Evolutionary conservation across 2,888 invertebrate species (phyloP), one percentile per base, ranked within the genome.

Genomic region (Desoria tigrina): DNA sequence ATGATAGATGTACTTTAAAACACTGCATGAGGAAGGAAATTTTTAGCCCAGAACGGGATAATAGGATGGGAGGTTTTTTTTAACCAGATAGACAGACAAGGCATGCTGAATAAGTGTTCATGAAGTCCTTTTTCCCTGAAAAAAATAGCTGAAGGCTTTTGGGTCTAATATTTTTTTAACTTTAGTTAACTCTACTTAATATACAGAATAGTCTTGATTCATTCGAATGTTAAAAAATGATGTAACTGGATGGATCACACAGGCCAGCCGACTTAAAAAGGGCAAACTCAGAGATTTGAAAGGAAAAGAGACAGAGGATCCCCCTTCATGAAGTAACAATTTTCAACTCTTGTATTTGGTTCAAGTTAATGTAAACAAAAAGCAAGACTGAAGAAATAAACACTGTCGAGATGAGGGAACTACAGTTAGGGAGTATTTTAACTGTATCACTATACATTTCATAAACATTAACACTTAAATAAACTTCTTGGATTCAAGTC

Each of bases 341-440:
- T 55, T 26, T 21, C 24, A 6, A 27, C 51, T 51, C 51, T 14
- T 51, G n/a, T 55, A 9, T 21, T 28, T 6, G 18, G 18, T 32
- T 55, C 21, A 24, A 55, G 55, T 32, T 27, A 55, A 55, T 55
- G 32, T 55, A 55, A 55, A 55, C 55, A 55, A 28, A 55, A 55
- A 55, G 28, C 32, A 28, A 28, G n/a, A 51, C 21, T 55, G 23
- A 32, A 55, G 55, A 55, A 55, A 55, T 55, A 55, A 55, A 55
- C 55, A 55, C 14, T 23, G 14, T 32, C 32, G 32, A 55, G 32
- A 55, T 55, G 32, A 55, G 51, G 4, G 6, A 51, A 51, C 51
- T 51, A 23, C 7, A 32, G 27, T 55, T 23, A 4, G 18, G 18
- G 11, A 28, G 18, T 21, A 55, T 32, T 55, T 28, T 55, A 23